A percentile compares a stretch with the other conserved stretches of the same genome.
Evolutionary conservation across 1,140 invertebrate genomes (phyloP).

Genomic region (Temnothorax longispinosus): DNA sequence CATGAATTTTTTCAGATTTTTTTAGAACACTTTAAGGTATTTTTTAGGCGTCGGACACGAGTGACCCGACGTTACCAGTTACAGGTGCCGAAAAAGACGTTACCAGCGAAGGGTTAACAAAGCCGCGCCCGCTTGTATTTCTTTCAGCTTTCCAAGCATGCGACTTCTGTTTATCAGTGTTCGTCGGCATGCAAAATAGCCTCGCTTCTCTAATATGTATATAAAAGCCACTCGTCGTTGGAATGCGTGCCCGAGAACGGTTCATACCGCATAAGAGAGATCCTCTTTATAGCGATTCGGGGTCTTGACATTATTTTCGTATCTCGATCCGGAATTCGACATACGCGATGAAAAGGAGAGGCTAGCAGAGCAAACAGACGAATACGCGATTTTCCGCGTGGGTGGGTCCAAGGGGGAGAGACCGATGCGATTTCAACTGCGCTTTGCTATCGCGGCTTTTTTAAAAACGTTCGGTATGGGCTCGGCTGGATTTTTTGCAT

Average conservation of each 20-base stretch:
- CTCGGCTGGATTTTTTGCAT: not conserved
- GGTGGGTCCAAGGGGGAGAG: not conserved
- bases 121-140: not conserved
- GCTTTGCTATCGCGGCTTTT: not conserved
- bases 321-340: conserved; percentile 28
- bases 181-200: conserved; percentile 39
- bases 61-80: too few relatives aligned
- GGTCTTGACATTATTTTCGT: conserved; percentile 35
- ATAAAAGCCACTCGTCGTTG: conserved; percentile 52
- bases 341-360: conserved; percentile 1
- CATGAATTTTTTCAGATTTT: too few relatives aligned
- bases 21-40: too few relatives aligned
- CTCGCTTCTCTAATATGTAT: conserved; percentile 51
- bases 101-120: too few relatives aligned
- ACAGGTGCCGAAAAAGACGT: too few relatives aligned
- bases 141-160: conserved; percentile 33
- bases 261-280: conserved; percentile 44
- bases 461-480: not conserved
- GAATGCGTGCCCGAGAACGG: conserved; percentile 21
- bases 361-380: not conserved
- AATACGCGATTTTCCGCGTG: conserved; percentile 12
- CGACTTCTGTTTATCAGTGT: conserved; percentile 43
- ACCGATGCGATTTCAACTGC: not conserved
- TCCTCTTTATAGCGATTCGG: conserved; percentile 25
- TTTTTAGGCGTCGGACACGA: too few relatives aligned